Base-by-base conservation (phyloP, 1,140 invertebrate species). In the Pachyrhynchus sulphureomaculatus region DNA sequence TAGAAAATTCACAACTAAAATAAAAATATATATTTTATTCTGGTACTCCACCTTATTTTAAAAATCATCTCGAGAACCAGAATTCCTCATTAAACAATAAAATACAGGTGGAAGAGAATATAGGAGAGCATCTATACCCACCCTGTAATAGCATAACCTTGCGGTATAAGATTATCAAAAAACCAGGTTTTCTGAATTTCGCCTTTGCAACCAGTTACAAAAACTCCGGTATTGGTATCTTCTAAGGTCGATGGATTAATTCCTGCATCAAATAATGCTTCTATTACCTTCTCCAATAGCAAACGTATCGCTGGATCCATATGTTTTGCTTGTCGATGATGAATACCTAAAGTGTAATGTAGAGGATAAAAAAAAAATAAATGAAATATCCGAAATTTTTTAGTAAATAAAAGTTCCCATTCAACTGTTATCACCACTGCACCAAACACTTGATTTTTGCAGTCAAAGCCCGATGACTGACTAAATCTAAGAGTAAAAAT, bases 271-370 rank as follows among this genome's bases (percentile, higher is more conserved):
- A 94, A 78, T n/a, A 96, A 84, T 0, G 92, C 90, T 78, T 96
- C 93, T 68, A 91, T 89, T 0, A 90, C 80, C 42, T 88, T 86
- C 76, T 97, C 94, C 23, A 96, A 73, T 12, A 96, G 75, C 55
- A 94, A 83, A 55, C 93, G 81, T 65, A 90, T 84, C 86, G 93
- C 92, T 0, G 93, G 93, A 69, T 96, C 94, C 89, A 95, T 91
- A 8, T 82, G 83, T 61, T 93, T 83, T 0, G 91, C 91, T 74
- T 95, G 91, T 62, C 91, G 89, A 67, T 83, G 86, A 67, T 91
- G 88, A 1, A 93, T 85, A 0, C 83, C 71, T 68, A 12, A 47
- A 58, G 9, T 9, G n/a, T n/a, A n/a, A n/a, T n/a, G n/a, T n/a
- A n/a, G n/a, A n/a, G n/a, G n/a, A n/a, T n/a, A n/a, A n/a, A n/a